phyloP scores from a whole-genome alignment of 1,140 invertebrate species.

The Eumaeus atala region DNA sequence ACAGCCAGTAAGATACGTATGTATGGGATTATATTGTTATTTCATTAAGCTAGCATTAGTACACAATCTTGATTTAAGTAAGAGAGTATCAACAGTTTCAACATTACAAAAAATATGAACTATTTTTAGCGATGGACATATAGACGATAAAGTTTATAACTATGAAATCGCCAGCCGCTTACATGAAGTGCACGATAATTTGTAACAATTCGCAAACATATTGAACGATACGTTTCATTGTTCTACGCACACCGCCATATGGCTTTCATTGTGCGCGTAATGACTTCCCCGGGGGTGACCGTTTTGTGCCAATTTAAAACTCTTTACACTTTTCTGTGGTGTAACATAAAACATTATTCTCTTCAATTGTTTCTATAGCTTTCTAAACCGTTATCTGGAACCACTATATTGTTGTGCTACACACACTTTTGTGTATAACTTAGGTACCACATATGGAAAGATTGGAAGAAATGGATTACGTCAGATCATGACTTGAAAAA shows the following conservation, averaged over 20 bases:
- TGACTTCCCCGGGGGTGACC: conserved; percentile 32
- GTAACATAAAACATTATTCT: conserved; percentile 1
- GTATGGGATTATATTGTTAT: too few relatives aligned
- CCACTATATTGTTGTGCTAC: too few relatives aligned
- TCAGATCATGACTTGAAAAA: background rate
- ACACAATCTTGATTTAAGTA: too few relatives aligned
- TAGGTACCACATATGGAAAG: background rate
- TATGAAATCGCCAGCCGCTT: background rate
- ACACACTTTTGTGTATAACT: too few relatives aligned
- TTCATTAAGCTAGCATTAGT: too few relatives aligned
- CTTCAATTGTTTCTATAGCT: background rate
- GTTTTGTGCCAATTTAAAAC: conserved; percentile 23
- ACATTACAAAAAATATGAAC: too few relatives aligned
- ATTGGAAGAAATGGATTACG: background rate
- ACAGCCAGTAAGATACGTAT: too few relatives aligned
- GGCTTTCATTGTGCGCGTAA: conserved; percentile 43
- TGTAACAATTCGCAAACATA: conserved; percentile 39
- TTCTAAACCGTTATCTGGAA: background rate
- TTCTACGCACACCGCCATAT: conserved; percentile 46
- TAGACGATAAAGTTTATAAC: too few relatives aligned
- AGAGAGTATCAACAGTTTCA: too few relatives aligned
- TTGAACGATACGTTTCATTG: conserved; percentile 41
- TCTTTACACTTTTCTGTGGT: background rate
- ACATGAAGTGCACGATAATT: background rate
- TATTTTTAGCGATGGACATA: too few relatives aligned